Percentiles rank a stretch among this genome's conserved stretches.
Evolutionary conservation across 2,797 vertebrate genomes (phyloP).

Genomic region (Eremophila alpestris): DNA sequence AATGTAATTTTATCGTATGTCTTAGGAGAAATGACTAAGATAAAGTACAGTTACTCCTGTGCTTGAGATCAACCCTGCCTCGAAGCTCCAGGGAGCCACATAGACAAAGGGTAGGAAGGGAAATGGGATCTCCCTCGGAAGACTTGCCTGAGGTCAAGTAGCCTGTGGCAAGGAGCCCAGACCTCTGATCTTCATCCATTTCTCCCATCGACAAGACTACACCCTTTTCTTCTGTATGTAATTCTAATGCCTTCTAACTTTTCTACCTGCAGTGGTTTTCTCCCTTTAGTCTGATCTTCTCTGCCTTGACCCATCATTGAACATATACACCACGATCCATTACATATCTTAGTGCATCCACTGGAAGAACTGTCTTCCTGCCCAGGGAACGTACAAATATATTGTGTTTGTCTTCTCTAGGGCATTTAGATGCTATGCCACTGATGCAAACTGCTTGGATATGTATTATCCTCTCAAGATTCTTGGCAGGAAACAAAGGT

Average conservation of each 20-base stretch:
- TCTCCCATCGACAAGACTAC: not conserved
- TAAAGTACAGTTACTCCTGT: not conserved
- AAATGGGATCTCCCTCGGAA: not conserved
- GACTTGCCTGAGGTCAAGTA: not conserved
- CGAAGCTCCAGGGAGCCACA: not conserved
- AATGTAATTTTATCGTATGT: not conserved
- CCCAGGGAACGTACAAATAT: not conserved
- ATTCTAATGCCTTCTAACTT: conserved; percentile 12
- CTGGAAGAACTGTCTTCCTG: not conserved
- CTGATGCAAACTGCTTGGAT: not conserved
- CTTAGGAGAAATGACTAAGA: not conserved
- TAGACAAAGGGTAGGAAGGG: conserved; percentile 2
- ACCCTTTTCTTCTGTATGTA: not conserved
- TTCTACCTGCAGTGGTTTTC: not conserved
- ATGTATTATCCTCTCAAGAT: not conserved
- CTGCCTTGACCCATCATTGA: not conserved
- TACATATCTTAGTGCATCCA: not conserved
- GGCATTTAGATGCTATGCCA: not conserved
- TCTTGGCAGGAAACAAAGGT: conserved; percentile 20
- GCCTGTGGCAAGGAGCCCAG: not conserved
- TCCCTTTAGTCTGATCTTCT: not conserved
- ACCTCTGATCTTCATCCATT: not conserved
- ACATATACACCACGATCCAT: not conserved
- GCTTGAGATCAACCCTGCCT: not conserved
- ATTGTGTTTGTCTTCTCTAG: not conserved